Evolutionary conservation across 2,113 vertebrate species (phyloP), one percentile per base, ranked within the genome.

Genomic region (Cichladusa arquata): DNA sequence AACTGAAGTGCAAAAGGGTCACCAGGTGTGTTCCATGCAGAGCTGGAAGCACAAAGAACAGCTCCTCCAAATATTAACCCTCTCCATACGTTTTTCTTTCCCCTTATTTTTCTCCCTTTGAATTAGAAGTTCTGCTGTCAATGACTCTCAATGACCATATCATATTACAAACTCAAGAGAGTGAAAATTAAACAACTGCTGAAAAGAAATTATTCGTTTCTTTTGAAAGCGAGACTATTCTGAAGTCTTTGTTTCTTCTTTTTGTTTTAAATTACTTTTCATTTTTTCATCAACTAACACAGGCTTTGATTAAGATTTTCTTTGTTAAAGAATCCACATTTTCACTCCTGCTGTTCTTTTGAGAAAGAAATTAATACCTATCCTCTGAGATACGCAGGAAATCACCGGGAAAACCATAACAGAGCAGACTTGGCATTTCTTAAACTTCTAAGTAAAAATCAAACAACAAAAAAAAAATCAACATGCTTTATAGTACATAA

Each of bases 331-430:
- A 79, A 86, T 89, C 72, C 80, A 33, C 48, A 57, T 79, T 78
- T 93, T 92, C 40, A 76, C 36, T 93, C 82, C 65, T 92, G 80
- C 69, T 92, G 69, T 60, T 94, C 67, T 86, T 72, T 47, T 86
- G 86, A 94, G 57, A 90, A 78, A 96, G 26, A 88, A 88, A 93
- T 83, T 60, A 90, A 90, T 96, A 90, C 48, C 56, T 92, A 48
- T 67, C 71, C n/a, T 94, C 51, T 56, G 48, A 93, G 64, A 90
- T 67, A 92, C 4, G 82, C 76, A 94, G 34, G 48, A 92, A 94
- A 90, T 79, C 69, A 90, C 80, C 3, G 0, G 67, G 60, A 90
- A 93, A 94, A 83, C 44, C 31, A 9, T 78, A 96, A 78, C 65
- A 88, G n/a, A 88, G 29, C 9, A 78, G 44, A 90, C 6, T 86